These are phyloP conservation scores for Seriola dumerili DNA, from an alignment of 2,113 vertebrate species.

Conservation along the genomic window DNA sequence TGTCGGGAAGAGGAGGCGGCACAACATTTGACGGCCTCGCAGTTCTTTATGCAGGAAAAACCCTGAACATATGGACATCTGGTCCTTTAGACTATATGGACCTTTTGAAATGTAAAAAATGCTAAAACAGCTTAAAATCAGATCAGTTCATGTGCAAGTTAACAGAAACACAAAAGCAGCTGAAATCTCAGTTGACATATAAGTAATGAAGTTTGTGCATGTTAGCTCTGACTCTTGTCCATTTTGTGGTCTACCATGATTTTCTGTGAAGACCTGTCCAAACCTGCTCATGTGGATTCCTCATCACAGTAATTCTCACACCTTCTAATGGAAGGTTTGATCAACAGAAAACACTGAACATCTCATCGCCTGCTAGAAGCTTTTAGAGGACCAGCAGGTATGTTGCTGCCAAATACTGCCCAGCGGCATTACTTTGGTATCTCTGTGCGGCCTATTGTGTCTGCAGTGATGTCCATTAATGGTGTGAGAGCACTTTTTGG, in stretches of 20 bases:
- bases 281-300: background rate
- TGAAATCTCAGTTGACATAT: too few relatives aligned
- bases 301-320: background rate
- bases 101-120: too few relatives aligned
- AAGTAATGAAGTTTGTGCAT: too few relatives aligned
- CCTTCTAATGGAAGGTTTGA: conserved; percentile 9
- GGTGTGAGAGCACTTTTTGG: conserved; percentile 14
- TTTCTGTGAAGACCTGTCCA: background rate
- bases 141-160: too few relatives aligned
- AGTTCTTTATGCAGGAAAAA: too few relatives aligned
- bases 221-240: background rate
- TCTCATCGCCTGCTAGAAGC: conserved; percentile 7
- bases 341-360: background rate
- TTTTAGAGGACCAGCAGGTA: conserved; percentile 18
- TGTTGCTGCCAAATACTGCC: conserved; percentile 1
- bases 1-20: too few relatives aligned
- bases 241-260: background rate
- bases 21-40: too few relatives aligned
- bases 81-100: too few relatives aligned
- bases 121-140: too few relatives aligned
- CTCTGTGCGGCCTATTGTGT: background rate
- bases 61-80: too few relatives aligned
- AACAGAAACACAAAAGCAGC: too few relatives aligned
- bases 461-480: conserved; percentile 21
- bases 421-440: background rate